phyloP scores from a whole-genome alignment of 2,113 vertebrate species.

The Lepisosteus osseus region DNA sequence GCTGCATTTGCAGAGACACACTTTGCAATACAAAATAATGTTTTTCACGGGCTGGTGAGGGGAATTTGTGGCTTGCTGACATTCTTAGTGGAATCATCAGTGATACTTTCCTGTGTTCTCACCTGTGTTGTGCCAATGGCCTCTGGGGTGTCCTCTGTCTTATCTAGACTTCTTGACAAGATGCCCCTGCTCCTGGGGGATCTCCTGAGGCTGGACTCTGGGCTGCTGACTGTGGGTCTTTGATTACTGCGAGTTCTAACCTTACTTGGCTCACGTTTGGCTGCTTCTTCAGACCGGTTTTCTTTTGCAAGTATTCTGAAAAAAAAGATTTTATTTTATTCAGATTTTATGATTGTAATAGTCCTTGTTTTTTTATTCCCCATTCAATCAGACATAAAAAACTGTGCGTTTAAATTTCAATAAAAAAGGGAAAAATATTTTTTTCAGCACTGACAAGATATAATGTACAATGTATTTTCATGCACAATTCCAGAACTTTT shows the following conservation, averaged over 20 bases:
- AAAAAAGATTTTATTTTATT: neutral
- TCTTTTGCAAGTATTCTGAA: conserved; percentile 1
- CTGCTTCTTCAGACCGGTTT: neutral
- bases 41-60: neutral
- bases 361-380: no score
- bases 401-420: no score
- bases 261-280: neutral
- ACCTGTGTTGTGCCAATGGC: conserved; percentile 1
- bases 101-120: neutral
- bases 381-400: no score
- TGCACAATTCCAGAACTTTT: no score
- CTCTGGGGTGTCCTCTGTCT: neutral
- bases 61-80: no score
- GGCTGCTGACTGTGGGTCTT: no score
- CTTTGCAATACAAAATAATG: neutral
- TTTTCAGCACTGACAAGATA: no score
- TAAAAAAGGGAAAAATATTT: no score
- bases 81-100: neutral
- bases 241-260: neutral
- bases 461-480: no score
- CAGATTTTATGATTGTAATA: no score
- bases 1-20: neutral
- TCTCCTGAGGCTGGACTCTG: no score
- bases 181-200: neutral
- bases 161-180: neutral